Evolutionary conservation across 2,797 vertebrate genomes (phyloP), one percentile per base, ranked within the genome.

Genomic region (Coregonus ussuriensis): DNA sequence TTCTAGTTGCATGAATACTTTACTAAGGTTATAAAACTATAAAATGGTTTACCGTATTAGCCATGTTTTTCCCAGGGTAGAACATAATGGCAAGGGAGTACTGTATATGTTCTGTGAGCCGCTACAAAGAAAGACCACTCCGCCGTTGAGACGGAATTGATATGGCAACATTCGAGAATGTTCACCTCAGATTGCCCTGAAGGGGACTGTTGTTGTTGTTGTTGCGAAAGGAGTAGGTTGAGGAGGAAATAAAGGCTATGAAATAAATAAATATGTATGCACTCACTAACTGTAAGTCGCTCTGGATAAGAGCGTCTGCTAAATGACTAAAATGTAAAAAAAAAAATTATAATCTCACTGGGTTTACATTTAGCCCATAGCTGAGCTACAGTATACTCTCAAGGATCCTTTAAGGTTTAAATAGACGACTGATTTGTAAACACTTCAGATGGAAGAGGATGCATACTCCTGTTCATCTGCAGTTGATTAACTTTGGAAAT

Each of bases 341-440:
- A 25, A 25, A 25, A 25, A 25, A 1, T 1, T 25, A 25, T 16
- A 70, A 41, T 21, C n/a, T 70, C 6, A 51, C 37, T 21, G 41
- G 41, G 7, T 52, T 47, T 47, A 0, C 41, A 6, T 11, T 25
- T n/a, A 35, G 52, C 31, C 71, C 71, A 9, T 53, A 68, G 4
- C 18, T 29, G 18, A 16, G 33, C 33, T 33, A 29, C 62, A 14
- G 31, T 6, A 67, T 77, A 67, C 70, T 82, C 76, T 80, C 21
- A 0, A 72, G 77, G 83, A 79, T 86, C 82, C 79, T 85, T 82
- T 87, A 77, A 74, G 54, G 56, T 74, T 65, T 73, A 4, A 75
- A 74, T 47, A 70, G 69, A 81, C 81, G 85, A 81, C 78, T 88
- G 87, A 78, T 84, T 77, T 82, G 83, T 82, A 81, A 75, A 31